phyloP scores from a whole-genome alignment of 2,888 invertebrate genomes.

The Rhopalosiphum nymphaeae region DNA sequence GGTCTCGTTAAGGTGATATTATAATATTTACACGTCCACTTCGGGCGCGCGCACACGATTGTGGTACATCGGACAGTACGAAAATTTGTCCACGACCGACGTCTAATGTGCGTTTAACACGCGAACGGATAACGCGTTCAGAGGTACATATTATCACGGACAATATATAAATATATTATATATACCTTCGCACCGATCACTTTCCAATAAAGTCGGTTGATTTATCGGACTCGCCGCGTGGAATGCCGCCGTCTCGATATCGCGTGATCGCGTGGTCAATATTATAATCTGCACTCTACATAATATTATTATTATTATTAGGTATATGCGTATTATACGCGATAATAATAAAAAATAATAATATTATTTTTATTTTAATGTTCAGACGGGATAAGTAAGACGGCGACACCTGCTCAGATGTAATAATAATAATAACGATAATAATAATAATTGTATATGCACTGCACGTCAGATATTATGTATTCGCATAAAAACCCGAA shows the following conservation, averaged over 20 bases:
- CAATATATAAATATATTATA: background rate
- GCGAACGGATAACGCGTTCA: conserved; percentile 22
- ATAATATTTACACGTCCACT: background rate
- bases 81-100: conserved; percentile 33
- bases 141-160: background rate
- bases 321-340: background rate
- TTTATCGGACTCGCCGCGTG: conserved; percentile 32
- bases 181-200: background rate
- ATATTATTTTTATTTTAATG: background rate
- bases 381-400: background rate
- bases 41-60: no score
- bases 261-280: conserved; percentile 59
- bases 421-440: background rate
- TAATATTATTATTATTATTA: background rate
- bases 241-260: conserved; percentile 43
- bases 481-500: background rate
- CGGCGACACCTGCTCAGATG: background rate
- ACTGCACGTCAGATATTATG: background rate
- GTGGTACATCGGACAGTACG: background rate
- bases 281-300: background rate
- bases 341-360: background rate
- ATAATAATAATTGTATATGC: background rate
- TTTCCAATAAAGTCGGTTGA: conserved; percentile 53
- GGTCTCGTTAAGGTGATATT: background rate
- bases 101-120: conserved; percentile 53